These are phyloP conservation scores for Penelope pileata DNA, from an alignment of 2,113 vertebrate genomes.

Conservation along the genomic window DNA sequence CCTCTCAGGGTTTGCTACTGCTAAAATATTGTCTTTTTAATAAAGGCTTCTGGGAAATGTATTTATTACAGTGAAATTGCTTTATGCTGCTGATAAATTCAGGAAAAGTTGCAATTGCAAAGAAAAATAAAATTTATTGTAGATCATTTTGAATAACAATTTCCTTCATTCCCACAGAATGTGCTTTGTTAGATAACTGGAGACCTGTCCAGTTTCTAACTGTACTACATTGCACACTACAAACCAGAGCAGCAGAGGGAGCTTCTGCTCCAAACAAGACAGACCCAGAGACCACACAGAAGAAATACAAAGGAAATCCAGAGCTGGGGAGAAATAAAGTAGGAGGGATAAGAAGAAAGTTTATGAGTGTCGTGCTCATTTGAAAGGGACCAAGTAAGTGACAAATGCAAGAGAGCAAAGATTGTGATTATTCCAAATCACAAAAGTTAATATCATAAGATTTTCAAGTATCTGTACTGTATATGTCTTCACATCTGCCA, in stretches of 20 bases:
- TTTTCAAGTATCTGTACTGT: too few species aligned
- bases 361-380: background rate
- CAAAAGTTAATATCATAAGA: too few species aligned
- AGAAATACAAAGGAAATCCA: rapidly evolving
- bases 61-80: background rate
- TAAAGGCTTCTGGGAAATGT: background rate
- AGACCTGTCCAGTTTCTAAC: background rate
- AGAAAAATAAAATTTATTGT: background rate
- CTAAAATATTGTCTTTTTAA: background rate
- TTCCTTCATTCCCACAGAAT: background rate
- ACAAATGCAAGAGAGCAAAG: background rate
- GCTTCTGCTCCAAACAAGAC: background rate
- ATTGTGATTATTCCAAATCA: too few species aligned
- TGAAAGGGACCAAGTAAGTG: background rate
- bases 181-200: background rate
- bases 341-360: background rate
- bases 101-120: background rate
- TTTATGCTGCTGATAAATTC: background rate
- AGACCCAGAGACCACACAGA: rapidly evolving
- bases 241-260: constrained; percentile 21
- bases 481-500: too few species aligned
- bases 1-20: background rate
- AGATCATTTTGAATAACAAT: background rate
- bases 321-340: background rate
- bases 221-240: background rate